Base-by-base conservation (phyloP, 2,113 vertebrate species). In the Empidonax traillii region DNA sequence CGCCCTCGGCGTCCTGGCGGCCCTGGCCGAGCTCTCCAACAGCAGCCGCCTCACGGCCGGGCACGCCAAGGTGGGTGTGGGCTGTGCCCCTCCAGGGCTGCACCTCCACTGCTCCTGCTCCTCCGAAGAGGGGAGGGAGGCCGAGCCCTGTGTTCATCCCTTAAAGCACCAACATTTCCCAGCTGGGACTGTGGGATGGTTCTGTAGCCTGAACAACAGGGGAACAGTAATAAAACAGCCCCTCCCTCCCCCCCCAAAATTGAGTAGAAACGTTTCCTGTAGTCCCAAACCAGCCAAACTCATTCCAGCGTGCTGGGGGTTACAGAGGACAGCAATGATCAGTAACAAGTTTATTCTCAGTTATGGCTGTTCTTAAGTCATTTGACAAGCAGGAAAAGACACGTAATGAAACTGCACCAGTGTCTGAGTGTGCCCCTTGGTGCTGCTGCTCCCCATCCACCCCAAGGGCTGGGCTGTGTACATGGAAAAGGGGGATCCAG, bases 21-120 rank as follows among this genome's bases (percentile, higher is more conserved):
- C 98, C 3, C 63, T 99, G 84, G 90, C 98, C 8, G 99, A 99
- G 97, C 98, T 99, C 35, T 83, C 98, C 1, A 94, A 97, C 59
- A 98, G 96, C 89, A 98, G 98, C 86, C 98, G 97, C 25, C 97
- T 31, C 25, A 86, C 95, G 3, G 98, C 98, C 5, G 98, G 97
- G 24, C 97, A 98, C 1, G 79, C 97, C 22, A 98, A 99, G 98
- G 98, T 99, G 37, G 8, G 93, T 43, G 59, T 19, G n/a, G 15
- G 35, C 41, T 37, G 19, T 4, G 46, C 17, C 49, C 49, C 47
- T 53, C 19, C 44, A 28, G 56, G 56, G 21, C 56, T 25, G 58
- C 58, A 17, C 35, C 35, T 37, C n/a, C 58, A 35, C 16, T 27
- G 56, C 24, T 18, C 15, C 59, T 25, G 33, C 56, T 21, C n/a